These are phyloP conservation scores for Paramacrobiotus metropolitanus DNA, from an alignment of 1,140 invertebrate genomes.

Conservation along the genomic window DNA sequence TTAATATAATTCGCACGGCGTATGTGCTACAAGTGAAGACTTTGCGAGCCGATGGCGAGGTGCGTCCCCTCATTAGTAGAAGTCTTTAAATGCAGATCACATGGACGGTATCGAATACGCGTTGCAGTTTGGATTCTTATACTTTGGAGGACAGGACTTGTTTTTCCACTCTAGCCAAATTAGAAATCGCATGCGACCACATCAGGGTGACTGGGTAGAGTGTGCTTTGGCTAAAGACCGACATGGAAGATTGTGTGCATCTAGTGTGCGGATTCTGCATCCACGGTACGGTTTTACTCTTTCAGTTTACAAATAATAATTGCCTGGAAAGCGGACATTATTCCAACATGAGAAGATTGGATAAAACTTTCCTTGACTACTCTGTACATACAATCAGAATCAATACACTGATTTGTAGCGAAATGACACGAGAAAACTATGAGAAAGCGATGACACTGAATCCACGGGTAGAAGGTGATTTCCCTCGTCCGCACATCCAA, in stretches of 20 bases:
- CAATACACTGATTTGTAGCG: background rate
- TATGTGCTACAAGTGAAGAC: constrained; percentile 4
- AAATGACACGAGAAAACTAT: background rate
- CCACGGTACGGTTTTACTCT: background rate
- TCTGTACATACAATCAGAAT: no score
- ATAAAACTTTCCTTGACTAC: no score
- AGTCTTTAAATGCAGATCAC: no score
- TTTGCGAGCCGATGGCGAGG: background rate
- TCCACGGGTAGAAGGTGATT: background rate
- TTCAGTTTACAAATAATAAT: background rate
- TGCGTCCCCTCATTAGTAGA: no score
- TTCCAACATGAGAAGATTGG: no score
- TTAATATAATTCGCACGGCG: constrained; percentile 1
- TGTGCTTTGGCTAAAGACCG: constrained; percentile 3
- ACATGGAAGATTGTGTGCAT: background rate
- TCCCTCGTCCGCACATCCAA: constrained; percentile 3
- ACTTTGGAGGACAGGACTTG: background rate
- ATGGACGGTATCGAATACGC: no score
- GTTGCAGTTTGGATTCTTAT: background rate
- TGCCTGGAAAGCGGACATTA: no score
- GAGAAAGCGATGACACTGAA: background rate
- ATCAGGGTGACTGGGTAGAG: constrained; percentile 4
- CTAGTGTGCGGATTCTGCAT: background rate
- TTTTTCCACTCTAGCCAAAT: constrained; percentile 4
- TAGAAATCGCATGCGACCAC: background rate